A percentile compares a stretch with the other conserved stretches of the same genome.
These are phyloP conservation scores for Polyodon spathula DNA, from an alignment of 2,113 vertebrate genomes.

Conservation along the genomic window DNA sequence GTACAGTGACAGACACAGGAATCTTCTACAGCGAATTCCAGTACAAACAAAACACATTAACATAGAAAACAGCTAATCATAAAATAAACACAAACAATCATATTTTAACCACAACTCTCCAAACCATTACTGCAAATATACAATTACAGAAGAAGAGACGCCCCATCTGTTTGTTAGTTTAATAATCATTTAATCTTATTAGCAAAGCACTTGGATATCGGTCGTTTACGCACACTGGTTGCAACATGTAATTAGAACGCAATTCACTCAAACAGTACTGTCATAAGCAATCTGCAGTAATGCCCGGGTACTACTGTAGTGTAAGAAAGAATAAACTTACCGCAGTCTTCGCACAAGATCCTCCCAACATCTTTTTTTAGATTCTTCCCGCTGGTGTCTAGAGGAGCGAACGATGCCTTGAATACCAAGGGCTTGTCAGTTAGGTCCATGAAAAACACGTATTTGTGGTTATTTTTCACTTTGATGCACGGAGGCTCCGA, in stretches of 20 bases:
- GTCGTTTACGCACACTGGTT: constrained; percentile 19
- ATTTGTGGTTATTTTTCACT: constrained; percentile 87
- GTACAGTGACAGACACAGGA: too few relatives aligned
- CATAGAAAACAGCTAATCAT: too few relatives aligned
- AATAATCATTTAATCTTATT: constrained; percentile 27
- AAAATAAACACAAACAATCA: too few relatives aligned
- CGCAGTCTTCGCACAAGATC: constrained; percentile 91
- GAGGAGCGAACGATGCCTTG: constrained; percentile 80
- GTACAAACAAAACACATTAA: too few relatives aligned
- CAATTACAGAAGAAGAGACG: too few relatives aligned
- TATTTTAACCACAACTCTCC: too few relatives aligned
- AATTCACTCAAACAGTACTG: constrained; percentile 35
- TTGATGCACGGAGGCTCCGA: constrained; percentile 77
- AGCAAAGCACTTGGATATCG: constrained; percentile 14
- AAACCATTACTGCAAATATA: constrained; percentile 53
- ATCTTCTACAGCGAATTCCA: too few relatives aligned
- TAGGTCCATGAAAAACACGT: constrained; percentile 96
- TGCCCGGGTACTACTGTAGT: constrained; percentile 34
- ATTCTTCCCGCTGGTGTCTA: constrained; percentile 80
- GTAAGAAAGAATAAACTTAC: constrained; percentile 77
- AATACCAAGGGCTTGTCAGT: constrained; percentile 86
- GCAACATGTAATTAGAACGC: constrained; percentile 5
- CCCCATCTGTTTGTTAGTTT: constrained; percentile 44
- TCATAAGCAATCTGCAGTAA: constrained; percentile 47
- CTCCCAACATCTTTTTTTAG: constrained; percentile 88